A percentile compares a stretch with the other conserved stretches of the same genome.
These are phyloP conservation scores for Apostichopus californicus DNA, from an alignment of 35 echinoderm and acorn worm genomes.

Conservation along the genomic window DNA sequence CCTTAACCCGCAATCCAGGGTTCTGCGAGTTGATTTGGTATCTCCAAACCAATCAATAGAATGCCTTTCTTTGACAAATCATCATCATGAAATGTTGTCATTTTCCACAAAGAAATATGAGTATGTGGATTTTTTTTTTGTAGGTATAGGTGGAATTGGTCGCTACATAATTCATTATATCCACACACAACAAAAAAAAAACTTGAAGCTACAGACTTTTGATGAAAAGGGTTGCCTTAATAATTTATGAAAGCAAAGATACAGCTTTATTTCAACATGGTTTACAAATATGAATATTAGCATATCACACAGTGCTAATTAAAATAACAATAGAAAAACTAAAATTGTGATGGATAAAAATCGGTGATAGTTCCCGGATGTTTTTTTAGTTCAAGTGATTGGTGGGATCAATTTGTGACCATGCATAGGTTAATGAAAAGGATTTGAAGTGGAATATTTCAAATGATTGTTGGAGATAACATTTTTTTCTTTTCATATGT, in stretches of 20 bases:
- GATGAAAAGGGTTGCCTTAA: not conserved
- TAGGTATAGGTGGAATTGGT: not conserved
- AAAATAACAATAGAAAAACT: not conserved
- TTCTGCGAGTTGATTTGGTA: not conserved
- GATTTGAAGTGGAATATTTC: too few species aligned
- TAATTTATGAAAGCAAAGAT: not conserved
- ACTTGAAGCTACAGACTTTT: not conserved
- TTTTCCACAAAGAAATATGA: conserved; percentile 41
- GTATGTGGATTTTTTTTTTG: not conserved
- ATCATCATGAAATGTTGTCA: conserved; percentile 23
- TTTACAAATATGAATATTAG: not conserved
- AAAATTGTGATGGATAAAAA: not conserved
- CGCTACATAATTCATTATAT: not conserved
- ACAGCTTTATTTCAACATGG: not conserved
- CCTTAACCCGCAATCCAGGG: conserved; percentile 9
- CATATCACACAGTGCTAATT: not conserved
- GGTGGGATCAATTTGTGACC: too few species aligned
- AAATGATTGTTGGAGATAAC: too few species aligned
- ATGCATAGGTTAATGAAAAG: too few species aligned
- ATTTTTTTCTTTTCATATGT: too few species aligned
- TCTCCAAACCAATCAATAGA: conserved; percentile 33
- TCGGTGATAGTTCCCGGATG: too few species aligned
- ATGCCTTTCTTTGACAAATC: conserved; percentile 30
- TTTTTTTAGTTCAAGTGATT: too few species aligned
- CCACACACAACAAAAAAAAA: too few species aligned